phyloP scores from a whole-genome alignment of 2,888 invertebrate genomes.

The Theretra japonica region DNA sequence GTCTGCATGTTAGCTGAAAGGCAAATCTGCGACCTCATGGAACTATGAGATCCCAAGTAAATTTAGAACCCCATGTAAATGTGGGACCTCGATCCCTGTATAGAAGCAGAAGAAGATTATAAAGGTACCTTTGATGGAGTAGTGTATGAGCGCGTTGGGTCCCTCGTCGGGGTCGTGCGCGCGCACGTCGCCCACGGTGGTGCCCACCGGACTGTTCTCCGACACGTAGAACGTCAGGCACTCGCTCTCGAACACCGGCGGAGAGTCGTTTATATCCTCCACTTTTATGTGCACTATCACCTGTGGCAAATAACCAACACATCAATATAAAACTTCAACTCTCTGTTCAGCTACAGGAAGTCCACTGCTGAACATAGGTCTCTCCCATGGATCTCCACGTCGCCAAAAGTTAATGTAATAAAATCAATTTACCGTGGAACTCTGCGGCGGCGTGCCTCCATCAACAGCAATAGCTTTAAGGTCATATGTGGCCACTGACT shows the following conservation, averaged over 20 bases:
- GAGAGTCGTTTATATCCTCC: slow-evolving; percentile 95
- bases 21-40: too few species aligned
- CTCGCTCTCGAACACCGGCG: slow-evolving; percentile 95
- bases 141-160: slow-evolving; percentile 95
- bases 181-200: slow-evolving; percentile 95
- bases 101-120: too few species aligned
- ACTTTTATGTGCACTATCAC: slow-evolving; percentile 92
- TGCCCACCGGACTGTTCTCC: slow-evolving; percentile 98
- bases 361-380: too few species aligned
- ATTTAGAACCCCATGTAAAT: too few species aligned
- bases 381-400: too few species aligned
- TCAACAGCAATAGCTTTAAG: slow-evolving; percentile 95
- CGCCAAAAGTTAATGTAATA: too few species aligned
- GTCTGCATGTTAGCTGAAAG: too few species aligned
- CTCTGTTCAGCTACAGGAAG: too few species aligned
- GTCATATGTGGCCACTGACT: slow-evolving; percentile 93
- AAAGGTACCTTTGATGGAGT: slow-evolving; percentile 92
- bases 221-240: slow-evolving; percentile 94
- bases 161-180: slow-evolving; percentile 97
- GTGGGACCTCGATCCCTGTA: too few species aligned
- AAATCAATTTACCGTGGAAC: slow-evolving; percentile 78
- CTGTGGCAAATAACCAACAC: slow-evolving; percentile 49
- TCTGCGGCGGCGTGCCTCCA: slow-evolving; percentile 91
- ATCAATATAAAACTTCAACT: too few species aligned
- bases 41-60: too few species aligned